A percentile compares a stretch with the other conserved stretches of the same genome.
phyloP scores from a whole-genome alignment of 2,113 vertebrate species.

The Seriola quinqueradiata region DNA sequence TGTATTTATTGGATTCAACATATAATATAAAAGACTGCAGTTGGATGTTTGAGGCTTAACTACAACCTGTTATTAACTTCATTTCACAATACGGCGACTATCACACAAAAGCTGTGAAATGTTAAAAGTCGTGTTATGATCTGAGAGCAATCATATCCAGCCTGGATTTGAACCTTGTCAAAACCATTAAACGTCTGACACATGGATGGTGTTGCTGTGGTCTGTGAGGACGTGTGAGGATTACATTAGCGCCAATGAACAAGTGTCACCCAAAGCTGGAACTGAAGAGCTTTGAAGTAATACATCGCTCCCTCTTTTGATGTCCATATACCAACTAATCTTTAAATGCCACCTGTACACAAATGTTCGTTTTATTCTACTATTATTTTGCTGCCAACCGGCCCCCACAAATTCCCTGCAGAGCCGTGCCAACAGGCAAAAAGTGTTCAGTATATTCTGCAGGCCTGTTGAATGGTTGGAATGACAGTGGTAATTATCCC shows the following conservation, averaged over 20 bases:
- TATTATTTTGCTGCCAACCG: slow-evolving; percentile 13
- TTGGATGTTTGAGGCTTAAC: background rate
- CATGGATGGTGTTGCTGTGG: slow-evolving; percentile 27
- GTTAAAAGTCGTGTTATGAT: background rate
- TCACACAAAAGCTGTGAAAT: background rate
- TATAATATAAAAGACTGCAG: background rate
- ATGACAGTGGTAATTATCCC: slow-evolving; percentile 62
- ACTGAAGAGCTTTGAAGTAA: background rate
- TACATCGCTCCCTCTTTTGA: background rate
- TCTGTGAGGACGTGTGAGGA: slow-evolving; percentile 23
- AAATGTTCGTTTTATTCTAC: background rate
- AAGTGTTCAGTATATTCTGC: slow-evolving; percentile 13
- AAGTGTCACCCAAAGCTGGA: slow-evolving; percentile 35
- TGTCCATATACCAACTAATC: background rate
- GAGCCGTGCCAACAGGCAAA: slow-evolving; percentile 7
- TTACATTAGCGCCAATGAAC: slow-evolving; percentile 42
- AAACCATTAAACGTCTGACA: slow-evolving; percentile 24
- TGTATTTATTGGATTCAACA: background rate
- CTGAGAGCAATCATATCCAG: background rate
- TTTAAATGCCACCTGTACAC: background rate
- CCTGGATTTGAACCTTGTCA: slow-evolving; percentile 2
- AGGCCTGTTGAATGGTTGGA: slow-evolving; percentile 39
- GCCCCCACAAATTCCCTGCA: slow-evolving; percentile 17
- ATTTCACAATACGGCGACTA: background rate
- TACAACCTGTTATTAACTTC: background rate